A percentile compares a stretch with the other conserved stretches of the same genome.
Conservation (phyloP, 2,888 invertebrate species). For the Tromatobia lineatoria region DNA sequence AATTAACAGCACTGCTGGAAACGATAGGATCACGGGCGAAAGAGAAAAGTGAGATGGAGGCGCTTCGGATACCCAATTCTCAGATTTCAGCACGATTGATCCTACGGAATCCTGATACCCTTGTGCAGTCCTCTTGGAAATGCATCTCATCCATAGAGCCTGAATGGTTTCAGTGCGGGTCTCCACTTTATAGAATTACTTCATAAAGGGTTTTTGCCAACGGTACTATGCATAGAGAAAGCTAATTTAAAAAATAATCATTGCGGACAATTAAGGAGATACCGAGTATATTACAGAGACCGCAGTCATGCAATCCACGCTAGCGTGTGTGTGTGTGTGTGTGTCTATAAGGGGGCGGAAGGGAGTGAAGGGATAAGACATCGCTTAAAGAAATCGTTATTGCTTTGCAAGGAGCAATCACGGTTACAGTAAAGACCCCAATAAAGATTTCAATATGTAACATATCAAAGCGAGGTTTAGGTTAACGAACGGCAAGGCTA, state of each 20-base stretch:
- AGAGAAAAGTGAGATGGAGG: not conserved
- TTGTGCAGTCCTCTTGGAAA: not conserved
- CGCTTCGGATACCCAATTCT: not conserved
- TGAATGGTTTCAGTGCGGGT: not conserved
- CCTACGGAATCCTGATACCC: not conserved
- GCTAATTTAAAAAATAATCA: not conserved
- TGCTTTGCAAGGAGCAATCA: not conserved
- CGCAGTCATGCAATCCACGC: not conserved
- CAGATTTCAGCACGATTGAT: not conserved
- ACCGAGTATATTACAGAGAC: not conserved
- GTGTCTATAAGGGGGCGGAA: not conserved
- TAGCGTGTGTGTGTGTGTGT: too few species aligned
- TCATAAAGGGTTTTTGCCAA: not conserved
- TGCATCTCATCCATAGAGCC: not conserved
- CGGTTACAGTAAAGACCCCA: not conserved
- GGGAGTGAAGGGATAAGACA: not conserved
- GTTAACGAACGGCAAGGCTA: too few species aligned
- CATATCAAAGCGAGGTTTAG: too few species aligned
- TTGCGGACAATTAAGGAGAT: not conserved
- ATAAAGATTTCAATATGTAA: constrained; percentile 3
- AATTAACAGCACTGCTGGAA: not conserved
- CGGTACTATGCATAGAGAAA: not conserved
- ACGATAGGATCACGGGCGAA: not conserved
- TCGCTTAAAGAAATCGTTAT: not conserved
- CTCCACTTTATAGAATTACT: not conserved